These are phyloP conservation scores for Caenorhabditis sp. DNA, from an alignment of 2,888 invertebrate genomes.

Conservation along the genomic window DNA sequence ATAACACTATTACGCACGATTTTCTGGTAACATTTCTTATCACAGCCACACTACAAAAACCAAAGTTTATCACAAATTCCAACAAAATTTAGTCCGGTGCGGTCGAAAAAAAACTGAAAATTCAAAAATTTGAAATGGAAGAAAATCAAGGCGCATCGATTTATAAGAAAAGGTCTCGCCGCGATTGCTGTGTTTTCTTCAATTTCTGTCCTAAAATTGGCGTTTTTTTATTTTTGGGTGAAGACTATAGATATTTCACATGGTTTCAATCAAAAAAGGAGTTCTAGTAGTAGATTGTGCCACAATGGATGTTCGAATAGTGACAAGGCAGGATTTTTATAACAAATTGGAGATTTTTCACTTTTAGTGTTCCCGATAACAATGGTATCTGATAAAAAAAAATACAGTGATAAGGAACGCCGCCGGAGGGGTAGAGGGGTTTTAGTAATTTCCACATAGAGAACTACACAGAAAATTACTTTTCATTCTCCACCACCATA, in stretches of 20 bases:
- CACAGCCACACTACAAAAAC: background rate
- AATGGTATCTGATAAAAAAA: no score
- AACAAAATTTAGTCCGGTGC: background rate
- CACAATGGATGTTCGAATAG: no score
- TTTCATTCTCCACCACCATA: no score
- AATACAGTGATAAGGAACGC: no score
- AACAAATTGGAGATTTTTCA: no score
- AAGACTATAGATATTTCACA: no score
- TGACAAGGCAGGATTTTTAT: no score
- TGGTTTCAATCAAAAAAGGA: background rate
- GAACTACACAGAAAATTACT: no score
- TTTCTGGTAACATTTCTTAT: background rate
- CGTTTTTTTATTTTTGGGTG: background rate
- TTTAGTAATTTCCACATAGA: no score
- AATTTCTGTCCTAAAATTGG: conserved; percentile 5
- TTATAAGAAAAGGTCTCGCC: conserved; percentile 19
- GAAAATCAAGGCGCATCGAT: conserved; percentile 23
- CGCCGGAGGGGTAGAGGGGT: no score
- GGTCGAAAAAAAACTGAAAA: conserved; percentile 8
- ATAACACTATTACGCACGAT: background rate
- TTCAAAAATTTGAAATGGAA: conserved; percentile 18
- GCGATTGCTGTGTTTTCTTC: conserved; percentile 9
- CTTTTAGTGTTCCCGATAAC: no score
- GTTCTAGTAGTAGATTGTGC: no score
- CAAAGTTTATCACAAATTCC: background rate